These are phyloP conservation scores for Agrotis ipsilon DNA, from an alignment of 2,888 invertebrate species.

Conservation along the genomic window DNA sequence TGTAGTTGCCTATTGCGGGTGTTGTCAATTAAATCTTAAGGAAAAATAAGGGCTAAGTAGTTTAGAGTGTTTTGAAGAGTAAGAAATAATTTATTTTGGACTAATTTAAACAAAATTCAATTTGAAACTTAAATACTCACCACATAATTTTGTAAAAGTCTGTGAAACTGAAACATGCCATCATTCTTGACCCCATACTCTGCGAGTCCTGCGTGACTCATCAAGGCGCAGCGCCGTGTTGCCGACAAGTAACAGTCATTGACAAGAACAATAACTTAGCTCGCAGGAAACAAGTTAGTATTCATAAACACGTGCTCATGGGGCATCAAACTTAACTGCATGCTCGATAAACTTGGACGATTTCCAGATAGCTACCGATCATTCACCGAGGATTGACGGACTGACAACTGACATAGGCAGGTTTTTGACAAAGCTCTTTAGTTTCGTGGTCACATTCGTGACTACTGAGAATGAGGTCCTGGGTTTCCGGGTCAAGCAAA, in stretches of 20 bases:
- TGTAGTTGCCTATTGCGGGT: too few species aligned
- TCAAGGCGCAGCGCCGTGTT: slow-evolving; percentile 23
- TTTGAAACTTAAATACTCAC: neutral
- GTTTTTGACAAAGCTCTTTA: neutral
- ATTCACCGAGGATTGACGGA: slow-evolving; percentile 28
- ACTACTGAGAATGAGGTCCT: too few species aligned
- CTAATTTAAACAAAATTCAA: neutral
- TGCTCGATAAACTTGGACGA: slow-evolving; percentile 48
- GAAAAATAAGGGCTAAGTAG: too few species aligned
- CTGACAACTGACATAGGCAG: slow-evolving; percentile 15
- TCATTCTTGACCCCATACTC: neutral
- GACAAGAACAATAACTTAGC: slow-evolving; percentile 55
- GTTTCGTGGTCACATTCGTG: too few species aligned
- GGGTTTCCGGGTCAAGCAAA: too few species aligned
- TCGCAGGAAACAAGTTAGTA: slow-evolving; percentile 61
- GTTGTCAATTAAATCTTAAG: too few species aligned
- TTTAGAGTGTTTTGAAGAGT: too few species aligned
- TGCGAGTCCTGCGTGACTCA: slow-evolving; percentile 30
- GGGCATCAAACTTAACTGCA: slow-evolving; percentile 55
- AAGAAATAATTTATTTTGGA: too few species aligned
- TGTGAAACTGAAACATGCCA: neutral
- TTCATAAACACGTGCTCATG: slow-evolving; percentile 62
- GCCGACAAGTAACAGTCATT: slow-evolving; percentile 45
- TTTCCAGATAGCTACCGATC: slow-evolving; percentile 46
- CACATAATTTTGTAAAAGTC: neutral